phyloP scores from a whole-genome alignment of 92 coral and sea anemone genomes.

The Phenganax subtilis region DNA sequence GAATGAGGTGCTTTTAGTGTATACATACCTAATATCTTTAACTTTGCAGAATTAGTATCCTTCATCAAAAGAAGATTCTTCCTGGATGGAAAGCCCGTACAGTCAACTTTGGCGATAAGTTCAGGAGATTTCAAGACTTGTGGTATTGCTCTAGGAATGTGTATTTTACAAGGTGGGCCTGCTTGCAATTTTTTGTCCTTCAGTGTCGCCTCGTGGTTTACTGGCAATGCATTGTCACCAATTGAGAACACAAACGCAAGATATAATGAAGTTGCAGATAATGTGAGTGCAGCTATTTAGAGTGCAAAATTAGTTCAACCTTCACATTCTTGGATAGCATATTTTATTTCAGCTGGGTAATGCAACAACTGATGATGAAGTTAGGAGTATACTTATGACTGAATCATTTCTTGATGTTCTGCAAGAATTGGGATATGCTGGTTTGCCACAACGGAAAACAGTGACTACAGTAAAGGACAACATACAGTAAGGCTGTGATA shows the following conservation, averaged over 20 bases:
- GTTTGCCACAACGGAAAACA: neutral
- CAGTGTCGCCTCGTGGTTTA: neutral
- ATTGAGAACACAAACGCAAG: neutral
- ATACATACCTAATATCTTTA: neutral
- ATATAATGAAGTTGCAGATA: neutral
- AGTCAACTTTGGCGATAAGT: slow-evolving; percentile 41
- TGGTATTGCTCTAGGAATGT: slow-evolving; percentile 52
- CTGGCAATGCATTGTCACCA: too few relatives aligned
- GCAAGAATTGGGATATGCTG: neutral
- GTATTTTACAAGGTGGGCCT: slow-evolving; percentile 55
- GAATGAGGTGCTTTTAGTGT: neutral
- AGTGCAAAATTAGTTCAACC: too few relatives aligned
- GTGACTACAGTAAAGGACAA: neutral
- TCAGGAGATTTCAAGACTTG: slow-evolving; percentile 42
- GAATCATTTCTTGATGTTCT: neutral
- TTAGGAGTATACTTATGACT: neutral
- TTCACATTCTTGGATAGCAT: too few relatives aligned
- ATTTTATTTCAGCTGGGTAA: neutral
- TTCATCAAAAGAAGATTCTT: slow-evolving; percentile 40
- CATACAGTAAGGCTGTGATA: neutral
- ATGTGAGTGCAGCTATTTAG: neutral
- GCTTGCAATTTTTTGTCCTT: slow-evolving; percentile 50
- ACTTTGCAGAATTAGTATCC: slow-evolving; percentile 47
- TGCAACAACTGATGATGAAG: neutral
- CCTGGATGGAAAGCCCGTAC: slow-evolving; percentile 41